A percentile compares a stretch with the other conserved stretches of the same genome.
phyloP scores from a whole-genome alignment of 2,113 vertebrate genomes.

The Zeus faber region DNA sequence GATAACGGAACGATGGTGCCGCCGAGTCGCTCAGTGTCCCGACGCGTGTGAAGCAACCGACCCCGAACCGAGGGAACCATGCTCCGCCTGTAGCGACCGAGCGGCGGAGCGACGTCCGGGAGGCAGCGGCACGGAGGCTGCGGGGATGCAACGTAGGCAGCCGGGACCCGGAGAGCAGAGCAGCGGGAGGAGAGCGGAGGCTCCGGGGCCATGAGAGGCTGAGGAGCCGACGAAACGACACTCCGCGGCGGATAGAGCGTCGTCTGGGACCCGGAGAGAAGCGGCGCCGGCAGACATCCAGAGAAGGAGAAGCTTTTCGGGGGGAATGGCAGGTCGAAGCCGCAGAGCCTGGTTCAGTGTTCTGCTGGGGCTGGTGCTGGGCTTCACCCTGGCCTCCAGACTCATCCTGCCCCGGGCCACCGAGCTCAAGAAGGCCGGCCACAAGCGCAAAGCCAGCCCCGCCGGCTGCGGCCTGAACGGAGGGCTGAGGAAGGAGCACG shows the following conservation, averaged over 20 bases:
- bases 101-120: too few relatives aligned
- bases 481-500: slow-evolving; percentile 58
- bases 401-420: slow-evolving; percentile 83
- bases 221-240: too few relatives aligned
- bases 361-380: slow-evolving; percentile 86
- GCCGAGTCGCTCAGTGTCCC: slow-evolving; percentile 2
- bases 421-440: slow-evolving; percentile 80
- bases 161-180: slow-evolving; percentile 41
- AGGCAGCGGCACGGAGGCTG: slow-evolving; percentile 54
- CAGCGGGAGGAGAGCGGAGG: slow-evolving; percentile 36
- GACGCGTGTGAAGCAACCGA: neutral
- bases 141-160: slow-evolving; percentile 72
- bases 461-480: slow-evolving; percentile 60
- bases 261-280: neutral
- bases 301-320: slow-evolving; percentile 44
- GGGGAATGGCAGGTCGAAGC: slow-evolving; percentile 85
- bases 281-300: slow-evolving; percentile 5
- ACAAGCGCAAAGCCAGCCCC: slow-evolving; percentile 71
- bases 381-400: slow-evolving; percentile 89
- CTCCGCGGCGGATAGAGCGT: too few relatives aligned
- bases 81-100: slow-evolving; percentile 28
- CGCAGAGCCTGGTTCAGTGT: slow-evolving; percentile 90
- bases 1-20: slow-evolving; percentile 34
- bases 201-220: too few relatives aligned
- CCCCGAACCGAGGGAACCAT: neutral